phyloP scores from a whole-genome alignment of 2,888 invertebrate species.

The Agriotes lineatus region DNA sequence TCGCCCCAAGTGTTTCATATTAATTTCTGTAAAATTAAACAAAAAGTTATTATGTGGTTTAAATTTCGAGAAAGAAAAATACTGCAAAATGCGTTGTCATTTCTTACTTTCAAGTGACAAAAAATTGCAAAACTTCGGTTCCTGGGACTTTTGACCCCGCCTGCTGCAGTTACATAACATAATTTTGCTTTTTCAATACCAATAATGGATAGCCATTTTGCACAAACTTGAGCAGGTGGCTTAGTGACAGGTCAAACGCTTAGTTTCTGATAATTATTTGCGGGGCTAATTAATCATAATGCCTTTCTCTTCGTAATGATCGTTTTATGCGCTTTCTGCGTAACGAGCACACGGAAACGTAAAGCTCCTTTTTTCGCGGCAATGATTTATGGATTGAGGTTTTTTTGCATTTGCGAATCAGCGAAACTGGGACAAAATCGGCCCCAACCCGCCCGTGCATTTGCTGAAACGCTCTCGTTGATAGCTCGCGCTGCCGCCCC shows the following conservation, averaged over 20 bases:
- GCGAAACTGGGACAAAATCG: conserved; percentile 14
- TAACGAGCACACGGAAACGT: conserved; percentile 14
- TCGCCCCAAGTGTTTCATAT: too few species aligned
- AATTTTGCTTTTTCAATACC: too few species aligned
- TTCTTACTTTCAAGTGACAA: too few species aligned
- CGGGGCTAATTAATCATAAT: conserved; percentile 33
- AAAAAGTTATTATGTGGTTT: too few species aligned
- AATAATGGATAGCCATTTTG: too few species aligned
- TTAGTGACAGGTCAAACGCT: conserved; percentile 31
- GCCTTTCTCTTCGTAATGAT: conserved; percentile 40
- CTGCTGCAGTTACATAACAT: too few species aligned
- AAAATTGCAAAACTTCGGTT: too few species aligned
- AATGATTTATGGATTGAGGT: conserved; percentile 26
- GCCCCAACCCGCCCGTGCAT: background rate
- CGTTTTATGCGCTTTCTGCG: conserved; percentile 29
- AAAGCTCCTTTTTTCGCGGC: conserved; percentile 12
- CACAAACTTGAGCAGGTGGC: conserved; percentile 38
- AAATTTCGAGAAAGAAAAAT: too few species aligned
- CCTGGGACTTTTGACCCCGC: too few species aligned
- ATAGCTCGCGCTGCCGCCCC: conserved; percentile 20
- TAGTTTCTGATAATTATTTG: conserved; percentile 38
- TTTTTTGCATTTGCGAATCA: conserved; percentile 20
- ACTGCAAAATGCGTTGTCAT: too few species aligned
- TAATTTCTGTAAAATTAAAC: too few species aligned
- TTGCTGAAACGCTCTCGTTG: conserved; percentile 18